Percentiles rank a stretch among this genome's conserved stretches.
Evolutionary conservation across 53 echinoderm and acorn worm species (phyloP).

Genomic region (Holothuria leucospilota): DNA sequence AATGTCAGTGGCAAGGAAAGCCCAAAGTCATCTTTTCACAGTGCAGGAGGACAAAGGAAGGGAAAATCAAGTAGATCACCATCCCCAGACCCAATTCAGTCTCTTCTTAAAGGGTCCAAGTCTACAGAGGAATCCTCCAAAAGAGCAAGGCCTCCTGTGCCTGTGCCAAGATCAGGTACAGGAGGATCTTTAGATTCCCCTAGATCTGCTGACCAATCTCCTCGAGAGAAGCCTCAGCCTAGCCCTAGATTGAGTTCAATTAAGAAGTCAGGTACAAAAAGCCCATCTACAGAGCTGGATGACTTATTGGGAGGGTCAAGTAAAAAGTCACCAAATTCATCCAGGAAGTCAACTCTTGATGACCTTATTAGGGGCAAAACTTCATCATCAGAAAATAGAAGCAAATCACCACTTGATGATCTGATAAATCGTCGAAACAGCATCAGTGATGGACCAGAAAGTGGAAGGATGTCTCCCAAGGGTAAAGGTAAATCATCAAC

Average conservation of each 20-base stretch:
- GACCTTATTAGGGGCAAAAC: background rate
- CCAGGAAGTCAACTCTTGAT: background rate
- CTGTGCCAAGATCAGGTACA: constrained; percentile 43
- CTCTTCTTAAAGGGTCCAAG: constrained; percentile 19
- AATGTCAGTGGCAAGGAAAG: constrained; percentile 10
- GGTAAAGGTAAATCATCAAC: constrained; percentile 4
- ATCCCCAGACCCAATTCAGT: constrained; percentile 67
- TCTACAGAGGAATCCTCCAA: constrained; percentile 1
- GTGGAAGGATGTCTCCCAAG: constrained; percentile 20
- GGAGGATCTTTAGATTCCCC: constrained; percentile 4
- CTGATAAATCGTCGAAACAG: background rate
- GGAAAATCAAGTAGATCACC: constrained; percentile 16
- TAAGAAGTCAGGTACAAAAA: constrained; percentile 5
- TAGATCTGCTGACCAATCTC: constrained; percentile 35
- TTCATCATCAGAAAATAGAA: background rate
- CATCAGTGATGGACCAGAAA: background rate
- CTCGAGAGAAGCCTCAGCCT: constrained; percentile 62
- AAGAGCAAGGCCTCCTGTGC: constrained; percentile 44
- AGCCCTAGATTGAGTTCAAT: constrained; percentile 32
- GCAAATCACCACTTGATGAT: constrained; percentile 13
- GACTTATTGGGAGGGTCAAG: constrained; percentile 5
- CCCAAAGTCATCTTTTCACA: background rate
- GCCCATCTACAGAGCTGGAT: constrained; percentile 16
- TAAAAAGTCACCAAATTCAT: constrained; percentile 15
- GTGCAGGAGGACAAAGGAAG: background rate